Base-by-base conservation (phyloP, 2,888 invertebrate species). In the Drosophila gaucha region DNA sequence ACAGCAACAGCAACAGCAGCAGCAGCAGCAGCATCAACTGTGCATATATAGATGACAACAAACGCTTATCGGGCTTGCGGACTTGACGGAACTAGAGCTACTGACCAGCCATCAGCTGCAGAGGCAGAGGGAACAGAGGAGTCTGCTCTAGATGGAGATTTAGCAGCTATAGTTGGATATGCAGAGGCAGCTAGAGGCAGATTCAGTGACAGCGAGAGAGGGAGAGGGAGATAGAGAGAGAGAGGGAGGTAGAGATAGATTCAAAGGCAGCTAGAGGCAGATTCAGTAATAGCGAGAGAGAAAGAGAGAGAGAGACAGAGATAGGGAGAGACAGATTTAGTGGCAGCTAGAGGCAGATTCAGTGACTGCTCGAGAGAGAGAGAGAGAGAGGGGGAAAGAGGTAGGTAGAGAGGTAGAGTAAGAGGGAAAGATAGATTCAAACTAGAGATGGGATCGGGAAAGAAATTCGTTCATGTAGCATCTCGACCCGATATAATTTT, bases 61-160 rank as follows among this genome's bases (percentile, higher is more conserved):
- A 22, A n/a, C 20, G 64, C 64, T 69, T 74, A 73, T 74, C 57
- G 78, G 67, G 66, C 69, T 3, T 31, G 31, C 9, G 31, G 31
- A 62, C 62, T 16, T 5, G 16, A 68, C 66, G 57, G 65, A 75
- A 62, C 55, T 30, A 33, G 30, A 62, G 59, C 59, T 43, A 28
- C 41, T 43, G 66, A 41, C 50, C 46, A 43, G 60, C 55, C 39
- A 16, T 16, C 36, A 28, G 60, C 26, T 16, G n/a, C 44, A 22
- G 4, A 6, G 6, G 6, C 10, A 28, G 44, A 8, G n/a, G n/a
- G n/a, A n/a, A n/a, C n/a, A n/a, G n/a, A n/a, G n/a, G n/a, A n/a
- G n/a, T n/a, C n/a, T n/a, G n/a, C n/a, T n/a, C n/a, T 33, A 28
- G 28, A 8, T 8, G 14, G 35, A 3, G 14, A n/a, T n/a, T n/a